Evolutionary conservation across 2,888 invertebrate genomes (phyloP).

Genomic region (Ashinkailepas kermadecensis): DNA sequence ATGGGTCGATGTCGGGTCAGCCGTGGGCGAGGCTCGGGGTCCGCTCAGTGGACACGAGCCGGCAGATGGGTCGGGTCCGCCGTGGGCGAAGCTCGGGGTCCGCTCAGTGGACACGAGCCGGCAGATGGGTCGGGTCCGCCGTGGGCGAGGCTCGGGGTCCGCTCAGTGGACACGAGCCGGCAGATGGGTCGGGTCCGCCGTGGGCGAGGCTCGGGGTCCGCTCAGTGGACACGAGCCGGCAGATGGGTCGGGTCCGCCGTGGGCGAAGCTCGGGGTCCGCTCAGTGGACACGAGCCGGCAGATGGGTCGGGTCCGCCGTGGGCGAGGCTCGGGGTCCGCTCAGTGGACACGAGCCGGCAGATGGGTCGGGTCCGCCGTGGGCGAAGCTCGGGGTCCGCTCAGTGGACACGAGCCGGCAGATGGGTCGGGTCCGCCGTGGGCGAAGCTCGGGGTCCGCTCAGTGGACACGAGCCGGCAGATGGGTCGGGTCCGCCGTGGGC

Average conservation of each 20-base stretch:
- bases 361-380: not conserved
- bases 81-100: not conserved
- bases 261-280: not conserved
- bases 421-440: not conserved
- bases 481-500: not conserved
- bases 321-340: not conserved
- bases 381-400: not conserved
- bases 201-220: not conserved
- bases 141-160: not conserved
- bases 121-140: conserved; percentile 48
- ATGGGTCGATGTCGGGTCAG: not conserved
- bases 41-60: conserved; percentile 43
- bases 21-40: not conserved
- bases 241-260: conserved; percentile 42
- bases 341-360: conserved; percentile 56
- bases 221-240: conserved; percentile 52
- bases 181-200: conserved; percentile 42
- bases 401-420: conserved; percentile 57
- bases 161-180: conserved; percentile 52
- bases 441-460: not conserved
- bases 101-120: conserved; percentile 48
- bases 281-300: conserved; percentile 56
- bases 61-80: conserved; percentile 53
- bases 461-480: conserved; percentile 58
- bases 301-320: conserved; percentile 29